These are phyloP conservation scores for Aythya baeri DNA, from an alignment of 2,113 vertebrate genomes.

Conservation along the genomic window DNA sequence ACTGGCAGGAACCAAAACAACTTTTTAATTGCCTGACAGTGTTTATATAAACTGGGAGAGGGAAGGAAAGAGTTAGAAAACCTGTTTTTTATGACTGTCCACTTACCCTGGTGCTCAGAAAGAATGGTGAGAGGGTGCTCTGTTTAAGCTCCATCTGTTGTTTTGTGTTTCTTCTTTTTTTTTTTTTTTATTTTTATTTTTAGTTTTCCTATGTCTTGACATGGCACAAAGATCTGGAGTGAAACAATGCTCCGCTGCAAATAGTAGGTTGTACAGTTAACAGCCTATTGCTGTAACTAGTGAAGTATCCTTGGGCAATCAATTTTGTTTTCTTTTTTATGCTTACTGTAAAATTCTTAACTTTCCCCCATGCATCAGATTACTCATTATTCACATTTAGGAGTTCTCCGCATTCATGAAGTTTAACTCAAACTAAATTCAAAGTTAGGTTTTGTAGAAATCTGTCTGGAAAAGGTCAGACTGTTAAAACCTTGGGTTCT, in stretches of 20 bases:
- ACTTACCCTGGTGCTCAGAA: background rate
- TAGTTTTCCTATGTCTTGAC: background rate
- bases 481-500: background rate
- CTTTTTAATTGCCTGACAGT: background rate
- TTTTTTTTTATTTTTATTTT: background rate
- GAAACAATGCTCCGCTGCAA: background rate
- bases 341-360: background rate
- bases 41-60: background rate
- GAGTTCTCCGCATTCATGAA: background rate
- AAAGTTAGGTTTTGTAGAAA: background rate
- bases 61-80: background rate
- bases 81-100: background rate
- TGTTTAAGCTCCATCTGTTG: background rate
- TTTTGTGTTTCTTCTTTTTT: too few relatives aligned
- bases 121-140: background rate
- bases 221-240: background rate
- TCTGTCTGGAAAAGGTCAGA: background rate
- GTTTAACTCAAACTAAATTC: background rate
- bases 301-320: background rate
- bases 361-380: background rate
- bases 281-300: background rate
- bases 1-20: background rate
- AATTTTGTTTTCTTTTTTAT: background rate
- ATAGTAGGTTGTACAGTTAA: background rate
- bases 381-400: background rate